Evolutionary conservation across 1,140 invertebrate species (phyloP), one percentile per base, ranked within the genome.

Genomic region (Periplaneta americana): DNA sequence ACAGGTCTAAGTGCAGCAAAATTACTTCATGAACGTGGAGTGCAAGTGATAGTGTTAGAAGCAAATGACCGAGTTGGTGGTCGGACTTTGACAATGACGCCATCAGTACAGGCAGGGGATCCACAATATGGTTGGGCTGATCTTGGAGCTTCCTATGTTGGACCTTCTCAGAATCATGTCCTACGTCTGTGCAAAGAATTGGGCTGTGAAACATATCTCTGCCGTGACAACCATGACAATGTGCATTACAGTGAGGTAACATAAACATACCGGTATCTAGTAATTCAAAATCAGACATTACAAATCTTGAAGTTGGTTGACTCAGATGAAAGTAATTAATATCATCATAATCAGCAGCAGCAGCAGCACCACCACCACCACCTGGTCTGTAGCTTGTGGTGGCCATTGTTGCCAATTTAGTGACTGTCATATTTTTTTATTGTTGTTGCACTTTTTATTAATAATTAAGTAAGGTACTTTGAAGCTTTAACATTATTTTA

Each of bases 131-230:
- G 82, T 9, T 84, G 82, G 80, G 82, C 75, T 74, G 86, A 86
- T 78, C 77, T 86, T 13, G 85, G 86, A 2, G 86, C 85, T 22
- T 86, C 86, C 32, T 86, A 84, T 82, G 86, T 86, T 13, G 83
- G 84, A 13, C 79, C 84, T n/a, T 84, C 82, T n/a, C 86, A 86
- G 75, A 81, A 83, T 32, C 83, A 86, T 79, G 79, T 86, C 34
- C 80, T 86, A 75, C 74, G 84, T 32, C 74, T 86, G 34, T 66
- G 85, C 31, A 80, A 84, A 39, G 84, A 86, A 35, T 82, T 86
- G 31, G 84, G 82, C 22, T 78, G 85, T 32, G 82, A 84, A 34
- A 85, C 83, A 15, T 86, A 84, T 57, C 36, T 57, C 11, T 66
- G n/a, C 48, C 6, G 48, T n/a, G 48, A 76, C 18, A 32, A 57